Evolutionary conservation across 2,888 invertebrate genomes (phyloP).

Genomic region (Hanleya hanleyi): DNA sequence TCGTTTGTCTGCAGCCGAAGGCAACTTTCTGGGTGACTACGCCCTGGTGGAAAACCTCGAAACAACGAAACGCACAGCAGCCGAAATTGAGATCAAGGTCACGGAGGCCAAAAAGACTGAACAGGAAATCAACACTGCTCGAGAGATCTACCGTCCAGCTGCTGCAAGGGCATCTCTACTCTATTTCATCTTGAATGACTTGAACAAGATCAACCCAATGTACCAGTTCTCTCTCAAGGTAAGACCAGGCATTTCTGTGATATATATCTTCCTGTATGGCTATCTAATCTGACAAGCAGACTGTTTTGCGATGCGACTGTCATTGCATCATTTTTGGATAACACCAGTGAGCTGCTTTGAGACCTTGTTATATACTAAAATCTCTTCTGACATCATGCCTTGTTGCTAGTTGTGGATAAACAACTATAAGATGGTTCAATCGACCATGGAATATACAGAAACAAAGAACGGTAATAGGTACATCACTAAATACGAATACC

Average conservation of each 20-base stretch:
- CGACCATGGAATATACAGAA: no score
- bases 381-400: no score
- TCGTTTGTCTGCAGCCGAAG: slow-evolving; percentile 91
- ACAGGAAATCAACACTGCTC: slow-evolving; percentile 91
- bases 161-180: slow-evolving; percentile 93
- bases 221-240: slow-evolving; percentile 98
- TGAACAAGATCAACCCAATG: slow-evolving; percentile 96
- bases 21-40: slow-evolving; percentile 94
- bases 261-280: no score
- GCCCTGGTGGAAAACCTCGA: slow-evolving; percentile 97
- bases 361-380: no score
- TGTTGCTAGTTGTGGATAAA: not conserved
- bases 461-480: no score
- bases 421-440: no score
- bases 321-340: no score
- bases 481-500: no score
- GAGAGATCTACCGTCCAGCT: slow-evolving; percentile 93
- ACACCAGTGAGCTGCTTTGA: no score
- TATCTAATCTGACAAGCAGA: no score
- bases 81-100: slow-evolving; percentile 93
- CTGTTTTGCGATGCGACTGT: no score
- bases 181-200: slow-evolving; percentile 95
- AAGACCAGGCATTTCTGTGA: no score
- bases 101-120: slow-evolving; percentile 94
- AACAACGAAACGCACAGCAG: slow-evolving; percentile 95